Conservation (phyloP, 2,797 vertebrate genomes). For the Megaceryle alcyon region DNA sequence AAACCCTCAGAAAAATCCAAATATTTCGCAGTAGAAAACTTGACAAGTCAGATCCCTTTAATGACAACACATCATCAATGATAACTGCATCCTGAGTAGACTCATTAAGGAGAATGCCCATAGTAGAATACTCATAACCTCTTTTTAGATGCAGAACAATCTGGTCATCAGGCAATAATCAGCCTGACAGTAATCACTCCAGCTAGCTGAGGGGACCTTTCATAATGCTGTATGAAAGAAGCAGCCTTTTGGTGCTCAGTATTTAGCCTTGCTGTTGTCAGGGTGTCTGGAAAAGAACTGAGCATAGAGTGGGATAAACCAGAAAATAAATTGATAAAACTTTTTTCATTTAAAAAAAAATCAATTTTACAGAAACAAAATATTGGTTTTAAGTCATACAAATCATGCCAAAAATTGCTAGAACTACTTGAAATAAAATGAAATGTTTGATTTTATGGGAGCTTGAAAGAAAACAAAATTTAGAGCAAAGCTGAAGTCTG, state of each 20-base stretch:
- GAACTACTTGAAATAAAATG: background rate
- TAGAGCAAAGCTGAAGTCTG: background rate
- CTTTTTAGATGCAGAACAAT: constrained; percentile 4
- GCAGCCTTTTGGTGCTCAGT: background rate
- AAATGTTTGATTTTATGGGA: background rate
- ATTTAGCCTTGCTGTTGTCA: constrained; percentile 20
- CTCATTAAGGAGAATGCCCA: background rate
- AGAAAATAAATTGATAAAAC: background rate
- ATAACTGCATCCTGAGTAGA: background rate
- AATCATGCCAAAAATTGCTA: background rate
- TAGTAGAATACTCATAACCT: background rate
- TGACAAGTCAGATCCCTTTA: background rate
- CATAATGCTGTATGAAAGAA: background rate
- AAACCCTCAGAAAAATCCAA: background rate
- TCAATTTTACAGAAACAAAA: background rate
- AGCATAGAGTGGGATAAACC: background rate
- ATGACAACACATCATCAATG: background rate
- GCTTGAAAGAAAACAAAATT: background rate
- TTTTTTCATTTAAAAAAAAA: background rate
- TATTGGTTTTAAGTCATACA: background rate
- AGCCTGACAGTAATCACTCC: constrained; percentile 17
- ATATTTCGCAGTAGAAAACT: background rate
- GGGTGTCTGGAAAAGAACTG: constrained; percentile 31
- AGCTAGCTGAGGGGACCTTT: background rate
- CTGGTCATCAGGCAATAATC: constrained; percentile 45